Evolutionary conservation across 1,140 invertebrate species (phyloP), one percentile per base, ranked within the genome.

Genomic region (Nasonia longicornis): DNA sequence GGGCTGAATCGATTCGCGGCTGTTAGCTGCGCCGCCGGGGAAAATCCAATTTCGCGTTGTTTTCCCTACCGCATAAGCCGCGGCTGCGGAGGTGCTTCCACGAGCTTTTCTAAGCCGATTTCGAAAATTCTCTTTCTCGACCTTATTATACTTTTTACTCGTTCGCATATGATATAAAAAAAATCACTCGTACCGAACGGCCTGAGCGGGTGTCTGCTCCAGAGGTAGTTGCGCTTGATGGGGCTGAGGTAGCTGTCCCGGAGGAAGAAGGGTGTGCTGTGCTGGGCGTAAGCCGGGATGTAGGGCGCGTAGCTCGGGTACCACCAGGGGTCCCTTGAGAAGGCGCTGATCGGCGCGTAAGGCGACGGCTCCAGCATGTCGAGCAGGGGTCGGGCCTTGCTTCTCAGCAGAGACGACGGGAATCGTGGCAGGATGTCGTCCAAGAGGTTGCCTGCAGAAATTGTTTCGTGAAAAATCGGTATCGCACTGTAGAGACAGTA

Each of bases 161-260:
- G 4, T 35, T 35, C 8, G 6, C 7, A 16, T 16, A 48, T 48
- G 26, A 48, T 48, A 6, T 48, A 48, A 2, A 48, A 48, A 80
- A 81, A 72, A 52, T 70, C 29, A n/a, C 1, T 76, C 77, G 52
- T 94, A 92, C 95, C 96, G 90, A 96, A 95, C 89, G 96, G 95
- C 92, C 96, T 95, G 89, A 96, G 93, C 87, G 96, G 96, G 90
- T 97, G 96, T 91, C 95, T 94, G 88, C 95, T 94, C 96, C 96
- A 97, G 85, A 97, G 93, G 92, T 96, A 97, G 90, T 94, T 95
- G 90, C 95, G 95, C 93, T 96, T 96, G 87, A 97, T 93, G 73
- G 96, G 96, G 85, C 95, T 96, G 87, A 97, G 93, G 91, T 96
- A 97, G 86, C 95, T 96, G 92, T 96, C 95, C 81, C 96, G 92